These are phyloP conservation scores for Bombus pyrosoma DNA, from an alignment of 1,140 invertebrate genomes.

Conservation along the genomic window DNA sequence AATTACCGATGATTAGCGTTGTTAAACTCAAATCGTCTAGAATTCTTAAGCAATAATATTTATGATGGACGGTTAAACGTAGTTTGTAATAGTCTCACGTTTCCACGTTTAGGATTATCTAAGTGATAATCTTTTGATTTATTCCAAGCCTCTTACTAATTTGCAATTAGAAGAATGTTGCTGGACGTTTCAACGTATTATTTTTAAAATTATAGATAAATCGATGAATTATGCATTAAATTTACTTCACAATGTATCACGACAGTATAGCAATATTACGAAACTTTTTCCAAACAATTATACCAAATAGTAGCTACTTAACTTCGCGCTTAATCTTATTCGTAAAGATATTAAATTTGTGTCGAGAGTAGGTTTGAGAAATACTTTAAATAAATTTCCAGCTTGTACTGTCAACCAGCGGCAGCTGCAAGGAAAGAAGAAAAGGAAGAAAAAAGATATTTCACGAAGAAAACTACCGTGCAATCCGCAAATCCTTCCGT, in stretches of 20 bases:
- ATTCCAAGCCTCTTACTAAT: background rate
- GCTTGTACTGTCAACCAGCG: background rate
- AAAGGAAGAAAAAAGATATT: slow-evolving; percentile 8
- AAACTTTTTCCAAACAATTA: background rate
- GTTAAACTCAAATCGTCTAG: background rate
- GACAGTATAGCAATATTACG: background rate
- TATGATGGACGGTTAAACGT: slow-evolving; percentile 1
- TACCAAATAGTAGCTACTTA: background rate
- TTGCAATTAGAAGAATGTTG: background rate
- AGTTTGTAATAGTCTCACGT: background rate
- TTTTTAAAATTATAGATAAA: background rate
- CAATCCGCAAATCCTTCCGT: slow-evolving; percentile 29
- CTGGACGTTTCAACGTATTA: background rate
- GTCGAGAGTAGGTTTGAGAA: background rate
- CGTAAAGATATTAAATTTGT: background rate
- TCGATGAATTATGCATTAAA: background rate
- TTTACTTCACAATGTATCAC: no score
- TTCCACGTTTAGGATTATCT: slow-evolving; percentile 7
- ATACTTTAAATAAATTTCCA: slow-evolving; percentile 26
- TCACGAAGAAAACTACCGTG: slow-evolving; percentile 1
- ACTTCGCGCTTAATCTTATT: background rate
- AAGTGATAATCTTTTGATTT: slow-evolving; percentile 2
- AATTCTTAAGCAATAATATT: background rate
- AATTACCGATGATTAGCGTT: background rate
- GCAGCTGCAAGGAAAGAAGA: background rate